Evolutionary conservation across 2,113 vertebrate genomes (phyloP).

Genomic region (Ondatra zibethicus): DNA sequence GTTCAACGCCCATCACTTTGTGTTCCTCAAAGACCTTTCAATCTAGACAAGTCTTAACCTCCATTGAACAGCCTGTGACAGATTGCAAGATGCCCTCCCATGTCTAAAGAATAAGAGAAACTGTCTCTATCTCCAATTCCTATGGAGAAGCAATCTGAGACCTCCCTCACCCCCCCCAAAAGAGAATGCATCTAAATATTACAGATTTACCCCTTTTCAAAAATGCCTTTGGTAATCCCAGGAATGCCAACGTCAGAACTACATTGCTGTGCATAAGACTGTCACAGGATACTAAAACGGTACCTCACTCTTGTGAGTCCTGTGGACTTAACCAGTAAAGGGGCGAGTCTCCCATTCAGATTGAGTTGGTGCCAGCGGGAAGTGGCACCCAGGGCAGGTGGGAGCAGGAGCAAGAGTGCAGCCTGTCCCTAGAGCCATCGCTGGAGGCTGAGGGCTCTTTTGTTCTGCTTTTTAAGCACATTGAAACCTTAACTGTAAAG

Average conservation of each 20-base stretch:
- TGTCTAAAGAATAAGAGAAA: conserved; percentile 38
- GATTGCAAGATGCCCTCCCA: conserved; percentile 9
- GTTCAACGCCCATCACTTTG: not conserved
- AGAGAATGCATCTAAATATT: not conserved
- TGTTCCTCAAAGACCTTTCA: conserved; percentile 10
- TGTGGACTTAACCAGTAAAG: not conserved
- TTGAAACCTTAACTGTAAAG: conserved; percentile 62
- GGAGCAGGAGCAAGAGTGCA: not conserved
- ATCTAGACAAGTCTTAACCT: conserved; percentile 55
- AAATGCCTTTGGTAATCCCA: conserved; percentile 28
- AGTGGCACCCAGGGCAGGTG: not conserved
- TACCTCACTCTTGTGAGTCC: not conserved
- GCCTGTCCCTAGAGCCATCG: not conserved
- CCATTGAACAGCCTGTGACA: not conserved
- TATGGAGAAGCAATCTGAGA: conserved; percentile 20
- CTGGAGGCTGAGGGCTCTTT: not conserved
- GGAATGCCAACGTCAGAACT: conserved; percentile 12
- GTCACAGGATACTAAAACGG: not conserved
- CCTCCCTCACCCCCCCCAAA: not conserved
- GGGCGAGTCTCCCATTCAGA: not conserved
- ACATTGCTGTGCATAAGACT: not conserved
- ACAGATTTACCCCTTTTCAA: conserved; percentile 40
- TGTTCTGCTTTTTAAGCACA: not conserved
- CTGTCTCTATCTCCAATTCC: conserved; percentile 7
- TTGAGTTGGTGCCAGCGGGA: not conserved